Conservation (phyloP, 2,113 vertebrate species). For the Dipodomys ordii region DNA sequence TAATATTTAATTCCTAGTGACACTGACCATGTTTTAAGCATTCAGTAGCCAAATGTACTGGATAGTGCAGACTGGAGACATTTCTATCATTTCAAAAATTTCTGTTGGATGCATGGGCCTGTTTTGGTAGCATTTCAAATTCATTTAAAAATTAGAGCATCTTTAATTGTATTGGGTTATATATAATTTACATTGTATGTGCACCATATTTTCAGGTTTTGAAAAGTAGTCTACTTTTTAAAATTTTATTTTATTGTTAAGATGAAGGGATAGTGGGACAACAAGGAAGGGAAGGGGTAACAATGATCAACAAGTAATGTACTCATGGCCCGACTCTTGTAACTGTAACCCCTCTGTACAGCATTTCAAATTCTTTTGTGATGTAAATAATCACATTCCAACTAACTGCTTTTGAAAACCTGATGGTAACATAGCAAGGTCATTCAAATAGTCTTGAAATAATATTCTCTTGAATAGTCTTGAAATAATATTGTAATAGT, state of each 20-base stretch:
- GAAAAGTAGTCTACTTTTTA: not conserved
- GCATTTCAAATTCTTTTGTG: conserved; percentile 27
- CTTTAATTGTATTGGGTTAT: not conserved
- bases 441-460: conserved; percentile 30
- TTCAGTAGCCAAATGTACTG: not conserved
- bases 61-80: not conserved
- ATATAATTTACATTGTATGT: not conserved
- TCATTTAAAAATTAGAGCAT: not conserved
- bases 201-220: not conserved
- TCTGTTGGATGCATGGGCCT: not conserved
- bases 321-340: too few species aligned
- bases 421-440: not conserved
- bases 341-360: too few species aligned
- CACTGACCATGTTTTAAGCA: not conserved
- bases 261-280: too few species aligned
- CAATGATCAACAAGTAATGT: too few species aligned
- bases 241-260: too few species aligned
- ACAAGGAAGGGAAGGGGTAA: too few species aligned
- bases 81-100: not conserved
- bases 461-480: not conserved
- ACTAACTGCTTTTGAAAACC: conserved; percentile 36
- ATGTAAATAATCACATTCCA: conserved; percentile 8
- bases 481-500: conserved; percentile 29
- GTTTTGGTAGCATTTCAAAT: conserved; percentile 31
- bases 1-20: not conserved